These are phyloP conservation scores for Araneus ventricosus DNA, from an alignment of 1,140 invertebrate species.

Conservation along the genomic window DNA sequence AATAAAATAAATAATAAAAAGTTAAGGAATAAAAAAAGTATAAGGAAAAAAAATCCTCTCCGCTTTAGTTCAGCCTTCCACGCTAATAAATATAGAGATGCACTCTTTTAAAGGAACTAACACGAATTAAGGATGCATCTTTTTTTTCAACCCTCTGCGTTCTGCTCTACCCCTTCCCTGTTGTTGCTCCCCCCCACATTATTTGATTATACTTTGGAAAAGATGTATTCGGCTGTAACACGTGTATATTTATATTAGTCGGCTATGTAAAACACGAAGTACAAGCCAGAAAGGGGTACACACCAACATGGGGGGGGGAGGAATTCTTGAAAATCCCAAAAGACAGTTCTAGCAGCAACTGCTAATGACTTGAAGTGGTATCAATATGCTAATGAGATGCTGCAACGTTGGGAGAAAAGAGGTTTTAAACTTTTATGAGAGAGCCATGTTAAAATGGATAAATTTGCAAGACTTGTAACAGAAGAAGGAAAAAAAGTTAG, in stretches of 20 bases:
- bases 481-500: background rate
- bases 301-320: background rate
- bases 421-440: constrained; percentile 67
- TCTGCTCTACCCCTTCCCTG: background rate
- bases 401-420: constrained; percentile 20
- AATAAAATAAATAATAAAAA: constrained; percentile 14
- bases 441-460: constrained; percentile 60
- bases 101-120: constrained; percentile 36
- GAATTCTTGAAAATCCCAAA: constrained; percentile 15
- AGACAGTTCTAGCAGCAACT: constrained; percentile 18
- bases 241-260: constrained; percentile 38
- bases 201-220: constrained; percentile 63
- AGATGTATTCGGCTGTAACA: constrained; percentile 30
- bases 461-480: constrained; percentile 15
- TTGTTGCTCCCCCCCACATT: constrained; percentile 28
- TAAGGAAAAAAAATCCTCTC: background rate
- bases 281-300: background rate
- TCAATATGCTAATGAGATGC: constrained; percentile 70
- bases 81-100: constrained; percentile 67
- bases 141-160: background rate
- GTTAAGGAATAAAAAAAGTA: background rate
- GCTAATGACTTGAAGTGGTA: constrained; percentile 61
- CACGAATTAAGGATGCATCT: constrained; percentile 54
- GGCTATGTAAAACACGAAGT: background rate
- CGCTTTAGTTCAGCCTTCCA: background rate